These are phyloP conservation scores for Heliconius ethilla DNA, from an alignment of 2,888 invertebrate genomes.

Conservation along the genomic window DNA sequence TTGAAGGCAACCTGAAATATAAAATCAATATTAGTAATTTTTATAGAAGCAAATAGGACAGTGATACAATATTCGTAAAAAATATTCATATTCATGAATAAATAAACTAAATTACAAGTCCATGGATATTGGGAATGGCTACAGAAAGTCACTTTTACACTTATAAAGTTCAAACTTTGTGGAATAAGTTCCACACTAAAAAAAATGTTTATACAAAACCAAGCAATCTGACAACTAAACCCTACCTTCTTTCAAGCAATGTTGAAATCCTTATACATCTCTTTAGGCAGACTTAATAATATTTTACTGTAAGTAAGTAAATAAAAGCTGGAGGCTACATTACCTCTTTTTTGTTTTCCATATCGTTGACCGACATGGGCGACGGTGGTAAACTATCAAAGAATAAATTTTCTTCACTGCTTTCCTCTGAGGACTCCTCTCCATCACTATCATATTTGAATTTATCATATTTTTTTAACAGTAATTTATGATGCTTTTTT, in stretches of 20 bases:
- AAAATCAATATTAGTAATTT: background rate
- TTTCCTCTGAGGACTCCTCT: constrained; percentile 47
- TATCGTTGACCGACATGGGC: constrained; percentile 32
- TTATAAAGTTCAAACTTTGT: too few species aligned
- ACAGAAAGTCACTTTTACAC: background rate
- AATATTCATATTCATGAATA: background rate
- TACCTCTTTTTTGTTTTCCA: constrained; percentile 31
- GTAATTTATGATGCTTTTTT: constrained; percentile 45
- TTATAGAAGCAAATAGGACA: background rate
- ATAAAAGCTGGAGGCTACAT: background rate
- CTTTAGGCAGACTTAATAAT: background rate
- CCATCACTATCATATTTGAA: constrained; percentile 42
- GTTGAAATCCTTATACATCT: background rate
- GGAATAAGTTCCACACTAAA: too few species aligned
- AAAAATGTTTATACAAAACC: too few species aligned
- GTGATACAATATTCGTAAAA: background rate
- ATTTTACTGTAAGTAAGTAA: background rate
- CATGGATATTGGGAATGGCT: background rate
- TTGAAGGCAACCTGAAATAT: constrained; percentile 36
- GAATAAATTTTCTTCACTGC: constrained; percentile 49
- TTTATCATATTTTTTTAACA: constrained; percentile 54
- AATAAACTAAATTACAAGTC: background rate
- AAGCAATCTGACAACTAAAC: too few species aligned
- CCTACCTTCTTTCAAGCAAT: too few species aligned
- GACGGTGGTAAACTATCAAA: constrained; percentile 46